Conservation (phyloP, 2,797 vertebrate species). For the Lepidocolaptes lacrymiger region DNA sequence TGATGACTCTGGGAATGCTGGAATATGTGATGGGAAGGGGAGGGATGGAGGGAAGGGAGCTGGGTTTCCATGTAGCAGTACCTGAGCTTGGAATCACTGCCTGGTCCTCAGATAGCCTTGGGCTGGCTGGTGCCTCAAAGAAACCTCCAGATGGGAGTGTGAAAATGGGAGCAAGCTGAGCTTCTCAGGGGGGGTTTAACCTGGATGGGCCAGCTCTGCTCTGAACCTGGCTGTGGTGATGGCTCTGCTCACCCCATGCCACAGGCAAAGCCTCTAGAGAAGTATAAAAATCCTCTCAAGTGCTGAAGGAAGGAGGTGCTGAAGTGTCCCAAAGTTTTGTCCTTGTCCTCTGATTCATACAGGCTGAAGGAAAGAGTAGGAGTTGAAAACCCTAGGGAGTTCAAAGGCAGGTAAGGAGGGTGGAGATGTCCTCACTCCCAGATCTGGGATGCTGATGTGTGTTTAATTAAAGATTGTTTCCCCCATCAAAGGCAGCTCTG, state of each 20-base stretch:
- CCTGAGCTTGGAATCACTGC: background rate
- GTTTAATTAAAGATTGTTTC: background rate
- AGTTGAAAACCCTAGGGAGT: background rate
- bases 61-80: too few relatives aligned
- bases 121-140: background rate
- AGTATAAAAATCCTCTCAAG: background rate
- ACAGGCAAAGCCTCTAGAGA: background rate
- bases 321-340: background rate
- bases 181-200: background rate
- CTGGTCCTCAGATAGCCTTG: background rate
- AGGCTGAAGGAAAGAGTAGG: background rate
- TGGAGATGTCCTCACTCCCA: background rate
- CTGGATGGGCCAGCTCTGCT: background rate
- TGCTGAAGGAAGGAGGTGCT: background rate
- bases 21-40: background rate
- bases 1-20: background rate
- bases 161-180: background rate
- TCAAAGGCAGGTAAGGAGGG: background rate
- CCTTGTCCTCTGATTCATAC: accelerated
- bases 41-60: too few relatives aligned
- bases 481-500: background rate
- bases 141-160: background rate
- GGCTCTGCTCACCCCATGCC: too few relatives aligned
- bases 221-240: accelerated
- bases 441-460: background rate